Evolutionary conservation across 2,113 vertebrate species (phyloP), one percentile per base, ranked within the genome.

Genomic region (Delphinapterus leucas): DNA sequence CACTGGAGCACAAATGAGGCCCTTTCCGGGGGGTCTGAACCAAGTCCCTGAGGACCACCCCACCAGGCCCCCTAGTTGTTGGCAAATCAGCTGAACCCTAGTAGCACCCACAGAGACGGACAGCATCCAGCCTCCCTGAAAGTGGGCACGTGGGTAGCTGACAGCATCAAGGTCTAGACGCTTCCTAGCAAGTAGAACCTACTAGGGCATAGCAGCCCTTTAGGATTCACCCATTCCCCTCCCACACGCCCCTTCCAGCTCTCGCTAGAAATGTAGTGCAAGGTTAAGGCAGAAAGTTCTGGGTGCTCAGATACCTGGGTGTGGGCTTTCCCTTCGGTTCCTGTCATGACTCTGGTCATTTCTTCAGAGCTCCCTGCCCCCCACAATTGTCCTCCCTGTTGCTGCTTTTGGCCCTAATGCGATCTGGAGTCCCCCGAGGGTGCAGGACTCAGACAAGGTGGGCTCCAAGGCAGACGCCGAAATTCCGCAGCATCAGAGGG

Each of bases 71-170:
- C 10, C 33, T 20, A 33, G 36, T 8, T 2, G 63, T 60, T 71
- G 53, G 3, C 31, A 36, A 28, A 28, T 36, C 85, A 20, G 5
- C 7, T 20, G 49, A 28, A 21, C 71, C 25, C 13, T 55, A 11
- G 23, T 13, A 44, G 36, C 47, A 21, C n/a, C 53, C 1, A 1
- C 8, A 13, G 33, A 68, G 28, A 23, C 5, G 0, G 11, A 71
- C 58, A 82, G 31, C 6, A 9, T 36, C 68, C 23, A 1, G 84
- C 21, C 44, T n/a, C 38, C 79, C 53, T n/a, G 63, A 47, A 58
- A 36, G 47, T 10, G 58, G 63, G 26, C 18, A 1, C 5, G 0
- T 2, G 53, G 8, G 49, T 0, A 0, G 25, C 60, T 8, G 5
- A 23, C 53, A 8, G 31, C 15, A 31, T 18, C 26, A 18, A 61